Conservation (phyloP, 2,888 invertebrate genomes). For the Labia minor region DNA sequence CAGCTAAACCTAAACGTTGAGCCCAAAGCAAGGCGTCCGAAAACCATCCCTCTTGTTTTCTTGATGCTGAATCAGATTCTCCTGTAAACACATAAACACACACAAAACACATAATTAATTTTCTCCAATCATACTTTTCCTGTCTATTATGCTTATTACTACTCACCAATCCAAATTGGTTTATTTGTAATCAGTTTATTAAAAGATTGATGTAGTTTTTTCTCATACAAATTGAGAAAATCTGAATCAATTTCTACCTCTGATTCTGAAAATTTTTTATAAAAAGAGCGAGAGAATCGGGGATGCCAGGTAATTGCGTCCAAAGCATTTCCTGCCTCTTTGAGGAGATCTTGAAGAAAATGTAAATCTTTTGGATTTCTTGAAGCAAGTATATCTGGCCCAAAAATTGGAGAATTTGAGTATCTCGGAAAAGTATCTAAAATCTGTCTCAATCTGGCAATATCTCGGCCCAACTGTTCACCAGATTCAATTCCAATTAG, state of each 20-base stretch:
- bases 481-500: slow-evolving; percentile 20
- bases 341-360: slow-evolving; percentile 36
- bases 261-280: too few relatives aligned
- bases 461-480: slow-evolving; percentile 35
- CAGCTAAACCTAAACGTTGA: slow-evolving; percentile 60
- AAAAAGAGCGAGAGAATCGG: slow-evolving; percentile 36
- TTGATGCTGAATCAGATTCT: slow-evolving; percentile 33
- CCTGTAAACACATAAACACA: slow-evolving; percentile 30
- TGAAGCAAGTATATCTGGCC: slow-evolving; percentile 37
- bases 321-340: slow-evolving; percentile 44
- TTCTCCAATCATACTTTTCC: background rate
- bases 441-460: slow-evolving; percentile 45
- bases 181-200: slow-evolving; percentile 31
- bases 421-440: slow-evolving; percentile 49
- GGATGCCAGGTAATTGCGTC: slow-evolving; percentile 62
- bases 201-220: too few relatives aligned
- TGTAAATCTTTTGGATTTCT: slow-evolving; percentile 32
- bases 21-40: slow-evolving; percentile 58
- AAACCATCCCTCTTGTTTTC: slow-evolving; percentile 32
- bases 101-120: too few relatives aligned
- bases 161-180: slow-evolving; percentile 38
- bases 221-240: too few relatives aligned
- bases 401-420: slow-evolving; percentile 33
- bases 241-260: too few relatives aligned
- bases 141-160: background rate